A percentile compares a stretch with the other conserved stretches of the same genome.
Conservation (phyloP, 2,888 invertebrate species). For the Morpho achilles region DNA sequence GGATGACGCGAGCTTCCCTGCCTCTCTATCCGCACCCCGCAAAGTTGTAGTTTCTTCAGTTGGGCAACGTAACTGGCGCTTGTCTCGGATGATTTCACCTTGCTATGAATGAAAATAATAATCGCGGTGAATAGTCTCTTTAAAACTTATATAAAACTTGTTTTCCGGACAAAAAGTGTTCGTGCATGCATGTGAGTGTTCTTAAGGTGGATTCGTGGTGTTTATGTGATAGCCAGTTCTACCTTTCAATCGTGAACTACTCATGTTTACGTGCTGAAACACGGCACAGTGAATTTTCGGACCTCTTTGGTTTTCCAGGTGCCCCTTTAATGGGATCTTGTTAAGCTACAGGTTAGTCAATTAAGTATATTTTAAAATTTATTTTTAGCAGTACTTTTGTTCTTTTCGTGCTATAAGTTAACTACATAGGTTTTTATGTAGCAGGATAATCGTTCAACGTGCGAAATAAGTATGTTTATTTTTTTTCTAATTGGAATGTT, state of each 20-base stretch:
- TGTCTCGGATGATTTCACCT: constrained; percentile 65
- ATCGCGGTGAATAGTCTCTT: constrained; percentile 48
- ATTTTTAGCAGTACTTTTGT: neutral
- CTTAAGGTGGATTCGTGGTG: constrained; percentile 34
- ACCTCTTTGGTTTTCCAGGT: constrained; percentile 52
- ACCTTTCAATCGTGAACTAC: constrained; percentile 60
- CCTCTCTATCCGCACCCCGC: constrained; percentile 43
- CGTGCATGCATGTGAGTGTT: constrained; percentile 35
- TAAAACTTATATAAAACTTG: constrained; percentile 46
- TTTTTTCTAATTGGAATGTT: constrained; percentile 23
- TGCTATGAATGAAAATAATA: constrained; percentile 68
- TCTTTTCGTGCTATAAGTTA: neutral
- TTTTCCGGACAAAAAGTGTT: constrained; percentile 44
- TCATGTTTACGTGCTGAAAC: constrained; percentile 71
- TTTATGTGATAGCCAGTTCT: constrained; percentile 59
- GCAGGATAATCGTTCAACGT: neutral
- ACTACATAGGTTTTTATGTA: constrained; percentile 1
- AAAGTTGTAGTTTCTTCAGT: constrained; percentile 49
- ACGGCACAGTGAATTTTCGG: constrained; percentile 46
- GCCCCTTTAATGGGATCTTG: constrained; percentile 74
- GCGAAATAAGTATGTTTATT: constrained; percentile 2
- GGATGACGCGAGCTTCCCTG: constrained; percentile 71
- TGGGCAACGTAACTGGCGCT: constrained; percentile 48
- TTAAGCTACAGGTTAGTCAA: constrained; percentile 63
- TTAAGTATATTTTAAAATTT: neutral